These are phyloP conservation scores for Tricholaema leucomelas DNA, from an alignment of 2,113 vertebrate species.

Conservation along the genomic window DNA sequence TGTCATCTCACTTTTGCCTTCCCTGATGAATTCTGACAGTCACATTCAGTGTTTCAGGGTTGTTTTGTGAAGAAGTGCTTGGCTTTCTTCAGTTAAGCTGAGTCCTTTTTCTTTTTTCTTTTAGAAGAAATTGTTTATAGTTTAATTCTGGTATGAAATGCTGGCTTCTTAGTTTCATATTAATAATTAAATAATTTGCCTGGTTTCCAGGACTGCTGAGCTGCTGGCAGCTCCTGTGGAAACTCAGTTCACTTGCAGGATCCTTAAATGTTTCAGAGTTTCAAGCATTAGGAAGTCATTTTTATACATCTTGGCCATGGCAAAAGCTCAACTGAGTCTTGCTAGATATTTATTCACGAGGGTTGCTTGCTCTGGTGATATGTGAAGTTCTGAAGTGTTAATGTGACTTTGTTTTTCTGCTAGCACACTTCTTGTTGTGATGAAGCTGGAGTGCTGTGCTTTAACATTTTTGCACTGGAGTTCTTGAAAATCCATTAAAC, in stretches of 20 bases:
- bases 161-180: neutral
- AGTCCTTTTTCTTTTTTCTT: neutral
- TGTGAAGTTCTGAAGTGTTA: neutral
- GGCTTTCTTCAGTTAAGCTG: neutral
- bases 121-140: neutral
- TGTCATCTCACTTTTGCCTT: neutral
- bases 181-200: slow-evolving; percentile 51
- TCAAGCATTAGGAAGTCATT: slow-evolving; percentile 10
- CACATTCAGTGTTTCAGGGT: neutral
- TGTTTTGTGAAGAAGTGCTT: neutral
- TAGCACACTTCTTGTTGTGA: neutral
- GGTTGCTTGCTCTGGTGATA: neutral
- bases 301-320: slow-evolving; percentile 18
- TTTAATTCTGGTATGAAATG: slow-evolving; percentile 32
- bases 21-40: neutral
- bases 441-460: neutral
- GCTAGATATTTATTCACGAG: neutral
- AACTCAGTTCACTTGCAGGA: slow-evolving; percentile 5
- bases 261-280: neutral
- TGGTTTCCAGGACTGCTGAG: slow-evolving; percentile 6
- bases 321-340: neutral
- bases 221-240: slow-evolving; percentile 43
- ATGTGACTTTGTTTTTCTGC: neutral
- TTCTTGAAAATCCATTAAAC: slow-evolving; percentile 56
- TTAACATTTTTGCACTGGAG: neutral